Base-by-base conservation (phyloP, 2,113 vertebrate species). In the Pterocles orientalis region DNA sequence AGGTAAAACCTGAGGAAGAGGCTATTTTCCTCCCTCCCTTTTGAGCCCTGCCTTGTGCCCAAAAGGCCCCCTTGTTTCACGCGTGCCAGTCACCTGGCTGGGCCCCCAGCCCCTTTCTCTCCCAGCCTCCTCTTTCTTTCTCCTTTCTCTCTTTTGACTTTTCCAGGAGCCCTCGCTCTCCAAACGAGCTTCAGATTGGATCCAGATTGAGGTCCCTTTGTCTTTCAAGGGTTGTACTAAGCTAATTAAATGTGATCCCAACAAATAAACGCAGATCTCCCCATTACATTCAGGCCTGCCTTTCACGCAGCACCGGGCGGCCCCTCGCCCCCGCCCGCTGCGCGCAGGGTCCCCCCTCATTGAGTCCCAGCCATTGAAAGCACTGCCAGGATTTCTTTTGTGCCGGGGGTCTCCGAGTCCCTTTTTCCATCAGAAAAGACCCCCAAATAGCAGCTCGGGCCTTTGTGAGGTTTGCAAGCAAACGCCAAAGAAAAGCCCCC, bases 181-280 rank as follows among this genome's bases (percentile, higher is more conserved):
- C 97, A 96, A 98, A 98, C 90, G 97, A 98, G 97, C 98, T 98
- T 96, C 97, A 97, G 97, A 98, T 98, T 98, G 97, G 98, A 97
- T 97, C 96, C 98, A 97, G 96, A 98, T 98, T 98, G 98, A 97
- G 97, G 95, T 96, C 92, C 97, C 97, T 98, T 98, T 98, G 98
- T 98, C 96, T 98, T 97, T 97, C 97, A 79, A 96, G 90, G 96
- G 98, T 97, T 97, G 96, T 98, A 95, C 94, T 92, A 97, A 98
- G 98, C 98, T 98, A 98, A 99, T 99, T 99, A 99, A 98, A 98
- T 98, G 98, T 98, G 98, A 98, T 98, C 98, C 98, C 97, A 97
- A 97, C 98, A 98, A 98, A 98, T 98, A 97, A 98, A 97, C 95
- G 97, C 97, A 80, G 94, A 97, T 96, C 97, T 95, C 96, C 97